Conservation (phyloP, 2,888 invertebrate species). For the Meghimatium bilineatum region DNA sequence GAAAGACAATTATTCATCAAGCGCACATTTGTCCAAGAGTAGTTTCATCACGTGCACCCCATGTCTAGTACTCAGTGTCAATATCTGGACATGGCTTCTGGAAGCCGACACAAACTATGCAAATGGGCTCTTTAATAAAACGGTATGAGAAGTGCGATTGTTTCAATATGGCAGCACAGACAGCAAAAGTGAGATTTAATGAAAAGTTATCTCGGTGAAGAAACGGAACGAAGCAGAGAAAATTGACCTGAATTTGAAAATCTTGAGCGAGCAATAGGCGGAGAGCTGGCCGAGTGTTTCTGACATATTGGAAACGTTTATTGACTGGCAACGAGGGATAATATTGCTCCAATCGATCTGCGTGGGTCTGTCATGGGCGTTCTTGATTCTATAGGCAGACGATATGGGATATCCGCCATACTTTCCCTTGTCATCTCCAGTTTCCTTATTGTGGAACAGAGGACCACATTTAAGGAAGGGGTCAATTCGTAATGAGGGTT, state of each 20-base stretch:
- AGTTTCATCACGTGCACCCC: conserved; percentile 34
- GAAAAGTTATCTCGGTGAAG: conserved; percentile 44
- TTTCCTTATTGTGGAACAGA: not conserved
- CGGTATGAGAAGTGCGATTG: conserved; percentile 47
- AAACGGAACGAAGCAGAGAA: conserved; percentile 28
- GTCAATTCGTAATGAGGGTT: not conserved
- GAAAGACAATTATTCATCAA: conserved; percentile 47
- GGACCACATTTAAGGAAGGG: not conserved
- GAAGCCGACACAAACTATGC: conserved; percentile 42
- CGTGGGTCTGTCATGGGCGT: conserved; percentile 29
- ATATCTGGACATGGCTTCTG: conserved; percentile 35
- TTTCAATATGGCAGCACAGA: conserved; percentile 45
- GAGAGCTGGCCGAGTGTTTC: conserved; percentile 44
- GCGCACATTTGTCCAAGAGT: conserved; percentile 33
- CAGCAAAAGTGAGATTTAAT: conserved; percentile 47
- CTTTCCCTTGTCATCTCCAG: conserved; percentile 10
- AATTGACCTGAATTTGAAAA: conserved; percentile 33
- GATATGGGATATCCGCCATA: conserved; percentile 15
- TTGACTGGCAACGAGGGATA: conserved; percentile 44
- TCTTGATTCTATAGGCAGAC: conserved; percentile 27
- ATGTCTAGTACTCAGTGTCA: conserved; percentile 36
- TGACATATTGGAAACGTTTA: conserved; percentile 47
- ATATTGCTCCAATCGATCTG: conserved; percentile 48
- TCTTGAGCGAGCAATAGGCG: conserved; percentile 17
- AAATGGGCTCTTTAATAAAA: conserved; percentile 48